Evolutionary conservation across 2,888 invertebrate genomes (phyloP).

Genomic region (Aproaerema taeniolella): DNA sequence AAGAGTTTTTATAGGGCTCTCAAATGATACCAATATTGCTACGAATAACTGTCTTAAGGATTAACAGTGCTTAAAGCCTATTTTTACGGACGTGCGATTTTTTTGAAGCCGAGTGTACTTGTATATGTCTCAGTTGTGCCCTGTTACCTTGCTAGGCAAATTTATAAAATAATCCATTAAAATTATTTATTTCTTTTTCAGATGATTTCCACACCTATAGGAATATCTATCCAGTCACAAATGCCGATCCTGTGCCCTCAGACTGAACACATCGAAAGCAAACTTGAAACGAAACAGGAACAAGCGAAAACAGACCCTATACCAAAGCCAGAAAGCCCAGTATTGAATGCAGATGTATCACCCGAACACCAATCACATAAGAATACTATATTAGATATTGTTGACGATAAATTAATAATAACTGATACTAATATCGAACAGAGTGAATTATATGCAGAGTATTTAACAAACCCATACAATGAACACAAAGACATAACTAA

Average conservation of each 20-base stretch:
- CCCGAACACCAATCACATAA: slow-evolving; percentile 4
- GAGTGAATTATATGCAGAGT: slow-evolving; percentile 71
- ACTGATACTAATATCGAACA: slow-evolving; percentile 30
- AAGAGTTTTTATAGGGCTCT: too few relatives aligned
- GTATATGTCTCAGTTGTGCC: too few relatives aligned
- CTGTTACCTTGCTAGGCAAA: too few relatives aligned
- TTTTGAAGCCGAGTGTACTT: too few relatives aligned
- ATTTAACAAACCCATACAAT: slow-evolving; percentile 76
- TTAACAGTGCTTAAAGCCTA: too few relatives aligned
- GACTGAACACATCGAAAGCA: slow-evolving; percentile 18
- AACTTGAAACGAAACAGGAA: neutral
- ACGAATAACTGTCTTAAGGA: too few relatives aligned
- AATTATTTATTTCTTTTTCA: too few relatives aligned
- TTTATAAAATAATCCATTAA: too few relatives aligned
- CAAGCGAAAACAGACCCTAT: neutral
- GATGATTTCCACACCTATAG: slow-evolving; percentile 82
- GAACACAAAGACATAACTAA: slow-evolving; percentile 43
- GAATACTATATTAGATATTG: slow-evolving; percentile 17
- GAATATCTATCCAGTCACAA: slow-evolving; percentile 61
- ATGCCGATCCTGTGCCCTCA: slow-evolving; percentile 56
- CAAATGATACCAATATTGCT: too few relatives aligned
- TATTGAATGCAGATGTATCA: slow-evolving; percentile 19
- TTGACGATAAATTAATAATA: slow-evolving; percentile 9
- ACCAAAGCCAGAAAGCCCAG: neutral
- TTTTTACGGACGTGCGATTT: too few relatives aligned